Base-by-base conservation (phyloP, 2,113 vertebrate species). In the Colistium nudipinnis region DNA sequence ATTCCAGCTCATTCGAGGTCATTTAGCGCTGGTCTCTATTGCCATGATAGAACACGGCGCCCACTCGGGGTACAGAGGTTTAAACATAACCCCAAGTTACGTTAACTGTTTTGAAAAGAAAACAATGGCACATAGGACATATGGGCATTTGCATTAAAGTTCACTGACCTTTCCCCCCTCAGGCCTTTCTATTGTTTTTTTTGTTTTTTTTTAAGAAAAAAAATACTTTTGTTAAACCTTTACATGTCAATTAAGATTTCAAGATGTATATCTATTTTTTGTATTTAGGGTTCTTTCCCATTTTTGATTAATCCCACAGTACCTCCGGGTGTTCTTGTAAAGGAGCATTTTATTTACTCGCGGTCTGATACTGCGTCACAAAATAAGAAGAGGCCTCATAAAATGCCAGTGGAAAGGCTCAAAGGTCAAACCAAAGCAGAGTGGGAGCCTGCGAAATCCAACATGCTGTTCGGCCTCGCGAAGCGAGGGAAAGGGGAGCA, bases 381-480 rank as follows among this genome's bases (percentile, higher is more conserved):
- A 71, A 69, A 52, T 39, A 60, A 74, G 59, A 72, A 77, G 14
- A 57, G 43, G 61, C 24, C 16, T 16, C 55, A 61, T 54, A 44
- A 44, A 82, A 76, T 73, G 75, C 62, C 62, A 72, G 74, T 63
- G 69, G 75, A 83, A 86, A 62, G 41, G 63, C 67, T 19, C 51
- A 84, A 85, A 87, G 85, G 80, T 87, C 83, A 85, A 86, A 83
- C 47, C 69, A 59, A 70, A 54, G 84, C 69, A 69, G 85, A 72
- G 82, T 45, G 54, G 78, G 74, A 65, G 78, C 8, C 67, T 87
- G 74, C 74, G 68, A 83, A 90, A 86, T 87, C 80, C 79, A 87
- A 86, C 86, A 82, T 76, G 81, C 86, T 83, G 83, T 56, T 87
- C 60, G 36, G 76, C 56, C 76, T 35, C 74, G 83, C 81, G 83